These are phyloP conservation scores for Laupala kohalensis DNA, from an alignment of 1,140 invertebrate species.

Conservation along the genomic window DNA sequence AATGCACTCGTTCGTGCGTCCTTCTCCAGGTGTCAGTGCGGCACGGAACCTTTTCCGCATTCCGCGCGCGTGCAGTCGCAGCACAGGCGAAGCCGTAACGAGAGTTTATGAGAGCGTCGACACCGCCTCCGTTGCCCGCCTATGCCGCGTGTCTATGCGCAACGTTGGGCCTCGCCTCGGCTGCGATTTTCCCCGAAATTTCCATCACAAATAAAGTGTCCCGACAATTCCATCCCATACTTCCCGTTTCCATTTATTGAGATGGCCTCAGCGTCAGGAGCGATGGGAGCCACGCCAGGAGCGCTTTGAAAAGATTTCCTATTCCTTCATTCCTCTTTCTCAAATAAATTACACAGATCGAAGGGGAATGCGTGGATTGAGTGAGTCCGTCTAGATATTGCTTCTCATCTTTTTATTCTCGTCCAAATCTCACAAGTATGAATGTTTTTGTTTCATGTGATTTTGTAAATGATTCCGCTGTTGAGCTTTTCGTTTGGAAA, in stretches of 20 bases:
- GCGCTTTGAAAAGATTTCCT: neutral
- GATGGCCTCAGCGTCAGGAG: neutral
- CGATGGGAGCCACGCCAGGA: neutral
- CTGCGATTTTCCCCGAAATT: neutral
- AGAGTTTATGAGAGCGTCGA: neutral
- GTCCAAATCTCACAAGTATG: too few relatives aligned
- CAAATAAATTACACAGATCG: neutral
- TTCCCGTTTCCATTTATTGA: neutral
- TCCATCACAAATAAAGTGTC: neutral
- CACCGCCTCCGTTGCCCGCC: too few relatives aligned
- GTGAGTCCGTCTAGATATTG: too few relatives aligned
- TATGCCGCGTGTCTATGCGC: too few relatives aligned
- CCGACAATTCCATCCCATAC: neutral
- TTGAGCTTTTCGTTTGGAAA: too few relatives aligned
- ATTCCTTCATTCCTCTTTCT: neutral
- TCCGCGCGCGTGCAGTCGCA: too few relatives aligned
- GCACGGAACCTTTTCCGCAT: too few relatives aligned
- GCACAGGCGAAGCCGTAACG: neutral
- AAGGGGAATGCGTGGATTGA: neutral
- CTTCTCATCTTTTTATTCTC: too few relatives aligned
- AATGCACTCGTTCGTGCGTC: too few relatives aligned
- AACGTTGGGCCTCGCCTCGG: too few relatives aligned
- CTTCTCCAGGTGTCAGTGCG: neutral
- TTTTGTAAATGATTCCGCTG: too few relatives aligned
- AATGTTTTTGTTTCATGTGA: too few relatives aligned